These are phyloP conservation scores for Erebia palarica DNA, from an alignment of 2,888 invertebrate genomes.

Conservation along the genomic window DNA sequence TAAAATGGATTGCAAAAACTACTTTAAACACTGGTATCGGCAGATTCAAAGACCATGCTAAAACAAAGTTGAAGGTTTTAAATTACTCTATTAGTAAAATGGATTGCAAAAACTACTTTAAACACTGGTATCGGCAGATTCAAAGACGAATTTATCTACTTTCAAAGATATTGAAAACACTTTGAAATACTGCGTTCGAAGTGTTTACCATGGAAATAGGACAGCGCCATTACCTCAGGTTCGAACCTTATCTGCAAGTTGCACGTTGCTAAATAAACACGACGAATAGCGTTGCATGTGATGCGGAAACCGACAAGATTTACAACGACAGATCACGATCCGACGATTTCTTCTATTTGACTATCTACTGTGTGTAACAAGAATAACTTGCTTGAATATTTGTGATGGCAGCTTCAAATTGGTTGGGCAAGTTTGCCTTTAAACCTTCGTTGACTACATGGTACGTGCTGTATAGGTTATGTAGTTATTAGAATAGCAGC, in stretches of 20 bases:
- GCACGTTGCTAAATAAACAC: constrained; percentile 34
- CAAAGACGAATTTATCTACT: background rate
- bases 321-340: constrained; percentile 33
- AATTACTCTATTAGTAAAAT: too few species aligned
- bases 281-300: constrained; percentile 22
- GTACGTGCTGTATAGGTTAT: background rate
- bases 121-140: background rate
- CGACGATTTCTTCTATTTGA: constrained; percentile 11
- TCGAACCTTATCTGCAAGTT: constrained; percentile 32
- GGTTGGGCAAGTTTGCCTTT: background rate
- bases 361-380: constrained; percentile 5
- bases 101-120: background rate
- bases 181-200: constrained; percentile 23
- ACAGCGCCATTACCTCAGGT: constrained; percentile 23
- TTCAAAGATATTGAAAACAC: constrained; percentile 25
- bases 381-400: background rate
- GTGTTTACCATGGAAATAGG: constrained; percentile 35
- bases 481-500: background rate
- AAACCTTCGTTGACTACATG: background rate
- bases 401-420: background rate
- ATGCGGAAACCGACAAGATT: constrained; percentile 26
- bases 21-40: too few species aligned
- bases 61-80: background rate
- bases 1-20: background rate
- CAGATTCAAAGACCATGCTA: background rate